These are phyloP conservation scores for Herpetotheres cachinnans DNA, from an alignment of 2,113 vertebrate species.

Conservation along the genomic window DNA sequence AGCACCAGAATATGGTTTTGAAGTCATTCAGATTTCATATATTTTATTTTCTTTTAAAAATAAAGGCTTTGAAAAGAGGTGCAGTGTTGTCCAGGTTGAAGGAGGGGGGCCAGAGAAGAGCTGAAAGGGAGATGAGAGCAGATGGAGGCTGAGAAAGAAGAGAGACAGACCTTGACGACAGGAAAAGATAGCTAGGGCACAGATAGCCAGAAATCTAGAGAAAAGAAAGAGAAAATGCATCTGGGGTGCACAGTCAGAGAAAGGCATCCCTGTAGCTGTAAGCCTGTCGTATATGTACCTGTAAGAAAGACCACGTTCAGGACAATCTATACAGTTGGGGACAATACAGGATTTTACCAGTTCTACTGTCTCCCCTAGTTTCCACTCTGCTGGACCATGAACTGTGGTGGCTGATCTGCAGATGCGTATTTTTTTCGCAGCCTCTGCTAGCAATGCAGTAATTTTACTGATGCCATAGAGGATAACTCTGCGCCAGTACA, in stretches of 20 bases:
- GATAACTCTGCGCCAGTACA: not conserved
- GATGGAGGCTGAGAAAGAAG: not conserved
- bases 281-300: rapidly evolving
- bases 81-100: constrained; percentile 31
- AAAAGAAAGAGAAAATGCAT: not conserved
- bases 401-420: not conserved
- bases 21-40: constrained; percentile 60
- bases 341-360: not conserved
- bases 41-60: constrained; percentile 58
- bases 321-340: not conserved
- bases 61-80: constrained; percentile 55
- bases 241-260: not conserved
- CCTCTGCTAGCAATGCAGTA: not conserved
- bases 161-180: constrained; percentile 5
- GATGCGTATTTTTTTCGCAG: not conserved
- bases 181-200: constrained; percentile 11
- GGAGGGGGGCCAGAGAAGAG: not conserved
- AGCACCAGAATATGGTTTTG: constrained; percentile 46
- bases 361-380: not conserved
- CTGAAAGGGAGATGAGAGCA: constrained; percentile 35
- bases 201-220: not conserved
- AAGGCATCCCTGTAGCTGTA: not conserved
- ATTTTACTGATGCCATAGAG: not conserved
- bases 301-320: not conserved
- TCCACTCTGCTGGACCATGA: not conserved